Conservation (phyloP, 2,888 invertebrate species). For the Falcaria lacertinaria region DNA sequence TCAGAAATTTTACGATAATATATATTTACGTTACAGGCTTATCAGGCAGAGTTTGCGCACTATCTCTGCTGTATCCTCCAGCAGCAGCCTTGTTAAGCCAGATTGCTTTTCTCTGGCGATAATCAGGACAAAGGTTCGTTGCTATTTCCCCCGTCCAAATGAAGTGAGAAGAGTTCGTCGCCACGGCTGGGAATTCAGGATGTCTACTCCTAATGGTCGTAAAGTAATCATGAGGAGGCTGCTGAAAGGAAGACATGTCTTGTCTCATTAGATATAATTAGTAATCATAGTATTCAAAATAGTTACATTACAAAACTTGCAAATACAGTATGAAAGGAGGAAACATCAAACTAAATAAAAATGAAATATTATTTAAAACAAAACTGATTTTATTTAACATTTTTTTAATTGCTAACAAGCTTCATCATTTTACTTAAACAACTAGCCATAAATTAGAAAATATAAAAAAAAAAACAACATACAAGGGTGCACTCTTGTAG, state of each 20-base stretch:
- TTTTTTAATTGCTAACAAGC: constrained; percentile 25
- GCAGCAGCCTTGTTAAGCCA: constrained; percentile 43
- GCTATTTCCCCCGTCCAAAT: constrained; percentile 86
- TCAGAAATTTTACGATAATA: not conserved
- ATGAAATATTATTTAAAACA: constrained; percentile 32
- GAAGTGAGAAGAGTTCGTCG: constrained; percentile 85
- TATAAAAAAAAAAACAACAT: constrained; percentile 25
- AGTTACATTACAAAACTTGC: not conserved
- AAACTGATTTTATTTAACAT: constrained; percentile 26
- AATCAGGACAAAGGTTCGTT: constrained; percentile 76
- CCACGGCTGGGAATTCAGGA: constrained; percentile 85
- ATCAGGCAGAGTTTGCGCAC: constrained; percentile 45
- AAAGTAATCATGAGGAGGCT: constrained; percentile 86
- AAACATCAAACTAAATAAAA: constrained; percentile 13
- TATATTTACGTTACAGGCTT: constrained; percentile 35
- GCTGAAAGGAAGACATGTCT: constrained; percentile 84
- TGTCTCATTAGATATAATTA: constrained; percentile 79
- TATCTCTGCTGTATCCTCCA: constrained; percentile 29
- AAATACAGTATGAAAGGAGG: not conserved
- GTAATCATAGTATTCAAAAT: not conserved
- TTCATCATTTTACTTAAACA: constrained; percentile 40
- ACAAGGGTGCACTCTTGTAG: constrained; percentile 11
- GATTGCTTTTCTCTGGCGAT: constrained; percentile 48
- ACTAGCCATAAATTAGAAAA: constrained; percentile 36
- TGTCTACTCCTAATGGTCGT: constrained; percentile 85